Evolutionary conservation across 1,140 invertebrate genomes (phyloP).

Genomic region (Pseudomyrmex pallidus): DNA sequence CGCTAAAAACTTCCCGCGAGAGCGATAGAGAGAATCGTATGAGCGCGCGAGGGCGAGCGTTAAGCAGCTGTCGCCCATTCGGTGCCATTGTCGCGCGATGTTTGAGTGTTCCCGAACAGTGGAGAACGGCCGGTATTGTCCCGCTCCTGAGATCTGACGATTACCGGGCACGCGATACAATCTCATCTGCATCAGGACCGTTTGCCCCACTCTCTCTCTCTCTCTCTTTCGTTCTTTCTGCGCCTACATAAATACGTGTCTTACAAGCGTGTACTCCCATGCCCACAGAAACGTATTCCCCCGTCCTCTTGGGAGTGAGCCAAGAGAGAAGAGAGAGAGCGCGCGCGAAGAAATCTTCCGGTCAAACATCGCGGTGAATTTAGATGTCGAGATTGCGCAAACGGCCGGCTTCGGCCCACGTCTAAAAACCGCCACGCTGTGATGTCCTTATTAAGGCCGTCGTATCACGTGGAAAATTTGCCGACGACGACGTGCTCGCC

Average conservation of each 20-base stretch:
- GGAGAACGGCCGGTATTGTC: conserved; percentile 84
- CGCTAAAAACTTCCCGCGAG: conserved; percentile 53
- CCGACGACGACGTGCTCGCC: conserved; percentile 27
- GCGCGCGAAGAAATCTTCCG: conserved; percentile 41
- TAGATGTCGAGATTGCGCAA: conserved; percentile 69
- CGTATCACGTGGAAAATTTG: conserved; percentile 59
- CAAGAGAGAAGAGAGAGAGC: background rate
- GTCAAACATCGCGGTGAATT: conserved; percentile 66
- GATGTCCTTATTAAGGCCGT: conserved; percentile 72
- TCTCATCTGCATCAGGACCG: conserved; percentile 83
- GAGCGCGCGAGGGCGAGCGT: conserved; percentile 69
- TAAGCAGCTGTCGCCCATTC: conserved; percentile 84
- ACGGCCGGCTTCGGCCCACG: conserved; percentile 10
- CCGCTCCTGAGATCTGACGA: conserved; percentile 81
- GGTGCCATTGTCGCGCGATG: conserved; percentile 82
- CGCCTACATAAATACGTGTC: conserved; percentile 41
- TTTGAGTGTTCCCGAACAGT: conserved; percentile 84
- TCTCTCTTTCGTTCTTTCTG: conserved; percentile 18
- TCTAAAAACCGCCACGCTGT: background rate
- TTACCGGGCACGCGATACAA: conserved; percentile 81
- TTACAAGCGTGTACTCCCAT: conserved; percentile 14
- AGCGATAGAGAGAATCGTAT: conserved; percentile 9
- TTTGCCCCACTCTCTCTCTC: conserved; percentile 11
- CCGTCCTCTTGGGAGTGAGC: background rate
- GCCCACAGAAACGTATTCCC: conserved; percentile 24